A percentile compares a stretch with the other conserved stretches of the same genome.
phyloP scores from a whole-genome alignment of 1,140 invertebrate species.

The Ptiloglossa arizonensis region DNA sequence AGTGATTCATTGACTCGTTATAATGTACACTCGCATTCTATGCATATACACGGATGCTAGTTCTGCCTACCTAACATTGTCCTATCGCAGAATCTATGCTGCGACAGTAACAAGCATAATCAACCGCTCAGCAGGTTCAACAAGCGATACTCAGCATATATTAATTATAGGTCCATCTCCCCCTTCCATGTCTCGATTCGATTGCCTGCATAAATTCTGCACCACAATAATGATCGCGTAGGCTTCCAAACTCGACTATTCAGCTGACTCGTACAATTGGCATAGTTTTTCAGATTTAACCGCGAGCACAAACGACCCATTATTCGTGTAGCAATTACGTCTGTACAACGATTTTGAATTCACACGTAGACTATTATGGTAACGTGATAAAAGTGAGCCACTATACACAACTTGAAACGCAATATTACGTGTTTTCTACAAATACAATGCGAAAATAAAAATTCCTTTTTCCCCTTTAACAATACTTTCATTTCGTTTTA shows the following conservation, averaged over 20 bases:
- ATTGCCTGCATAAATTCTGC: constrained; percentile 37
- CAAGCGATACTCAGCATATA: constrained; percentile 72
- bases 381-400: too few species aligned
- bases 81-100: background rate
- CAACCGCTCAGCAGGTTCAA: constrained; percentile 68
- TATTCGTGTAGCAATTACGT: too few species aligned
- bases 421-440: too few species aligned
- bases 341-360: too few species aligned
- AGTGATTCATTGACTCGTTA: background rate
- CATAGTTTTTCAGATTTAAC: background rate
- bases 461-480: too few species aligned
- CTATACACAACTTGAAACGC: too few species aligned
- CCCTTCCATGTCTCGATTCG: constrained; percentile 19
- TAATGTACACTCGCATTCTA: background rate
- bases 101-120: constrained; percentile 64
- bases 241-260: constrained; percentile 12
- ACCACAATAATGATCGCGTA: constrained; percentile 12
- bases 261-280: background rate
- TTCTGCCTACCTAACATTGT: constrained; percentile 9
- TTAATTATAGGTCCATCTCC: constrained; percentile 68
- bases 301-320: background rate
- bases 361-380: too few species aligned
- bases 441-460: too few species aligned
- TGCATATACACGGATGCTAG: background rate
- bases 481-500: too few species aligned